phyloP scores from a whole-genome alignment of 30 jellyfish, hydroid and myxozoan genomes.

The Pelagia noctiluca region DNA sequence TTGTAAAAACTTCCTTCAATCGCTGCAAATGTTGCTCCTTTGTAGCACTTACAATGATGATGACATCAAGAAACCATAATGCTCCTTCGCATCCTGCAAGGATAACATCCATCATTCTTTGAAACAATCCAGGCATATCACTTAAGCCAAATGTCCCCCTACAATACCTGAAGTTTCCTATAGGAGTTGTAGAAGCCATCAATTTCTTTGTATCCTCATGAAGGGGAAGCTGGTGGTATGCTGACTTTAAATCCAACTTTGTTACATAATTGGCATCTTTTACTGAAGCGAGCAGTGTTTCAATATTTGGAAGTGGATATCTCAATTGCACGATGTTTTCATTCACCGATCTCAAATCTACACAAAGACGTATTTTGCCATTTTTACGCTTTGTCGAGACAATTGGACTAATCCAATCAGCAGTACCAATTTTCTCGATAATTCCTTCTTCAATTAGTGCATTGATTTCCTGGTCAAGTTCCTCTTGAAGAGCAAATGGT shows the following conservation, averaged over 20 bases:
- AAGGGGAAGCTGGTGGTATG: conserved; percentile 6
- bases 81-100: conserved; percentile 7
- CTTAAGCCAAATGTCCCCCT: conserved; percentile 1
- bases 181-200: not conserved
- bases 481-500: conserved; percentile 46
- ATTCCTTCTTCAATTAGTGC: conserved; percentile 36
- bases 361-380: not conserved
- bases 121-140: not conserved
- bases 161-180: not conserved
- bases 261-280: not conserved
- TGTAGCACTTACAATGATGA: not conserved
- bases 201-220: not conserved
- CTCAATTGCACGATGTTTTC: not conserved
- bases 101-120: not conserved
- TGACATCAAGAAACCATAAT: not conserved
- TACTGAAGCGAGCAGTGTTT: conserved; percentile 2
- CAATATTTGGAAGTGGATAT: not conserved
- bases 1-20: not conserved
- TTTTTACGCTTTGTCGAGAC: not conserved
- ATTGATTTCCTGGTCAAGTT: conserved; percentile 16
- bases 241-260: not conserved
- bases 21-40: conserved; percentile 4
- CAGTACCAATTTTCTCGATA: conserved; percentile 10
- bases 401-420: conserved; percentile 4
- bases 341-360: not conserved